Percentiles rank a stretch among this genome's conserved stretches.
Conservation (phyloP, 2,797 vertebrate genomes). For the Acrocephalus scirpaceus region DNA sequence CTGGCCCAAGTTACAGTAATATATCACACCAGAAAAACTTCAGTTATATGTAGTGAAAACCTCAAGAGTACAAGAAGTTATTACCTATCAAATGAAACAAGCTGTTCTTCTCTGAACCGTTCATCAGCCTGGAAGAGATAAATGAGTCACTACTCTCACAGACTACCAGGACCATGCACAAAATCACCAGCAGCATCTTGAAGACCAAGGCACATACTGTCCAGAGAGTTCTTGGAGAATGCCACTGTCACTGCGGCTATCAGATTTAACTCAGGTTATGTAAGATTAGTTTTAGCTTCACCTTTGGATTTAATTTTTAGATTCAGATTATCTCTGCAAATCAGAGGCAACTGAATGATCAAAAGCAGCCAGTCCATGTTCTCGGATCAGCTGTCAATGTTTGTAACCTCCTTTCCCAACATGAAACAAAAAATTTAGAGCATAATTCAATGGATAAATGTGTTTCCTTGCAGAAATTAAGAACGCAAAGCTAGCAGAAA, state of each 20-base stretch:
- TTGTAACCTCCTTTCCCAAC: background rate
- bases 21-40: background rate
- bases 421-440: background rate
- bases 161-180: background rate
- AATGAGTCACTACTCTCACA: background rate
- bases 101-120: slow-evolving; percentile 86
- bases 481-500: background rate
- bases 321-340: background rate
- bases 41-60: background rate
- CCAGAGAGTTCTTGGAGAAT: background rate
- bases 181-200: background rate
- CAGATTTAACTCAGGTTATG: background rate
- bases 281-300: background rate
- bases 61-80: background rate
- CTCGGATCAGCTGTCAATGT: background rate
- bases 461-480: background rate
- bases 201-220: background rate
- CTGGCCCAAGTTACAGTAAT: background rate
- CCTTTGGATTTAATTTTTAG: background rate
- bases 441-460: background rate
- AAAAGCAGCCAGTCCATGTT: background rate
- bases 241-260: background rate
- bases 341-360: background rate
- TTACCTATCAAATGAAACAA: slow-evolving; percentile 96
- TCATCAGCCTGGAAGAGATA: slow-evolving; percentile 85